These are phyloP conservation scores for Drepana falcataria DNA, from an alignment of 2,888 invertebrate species.

Conservation along the genomic window DNA sequence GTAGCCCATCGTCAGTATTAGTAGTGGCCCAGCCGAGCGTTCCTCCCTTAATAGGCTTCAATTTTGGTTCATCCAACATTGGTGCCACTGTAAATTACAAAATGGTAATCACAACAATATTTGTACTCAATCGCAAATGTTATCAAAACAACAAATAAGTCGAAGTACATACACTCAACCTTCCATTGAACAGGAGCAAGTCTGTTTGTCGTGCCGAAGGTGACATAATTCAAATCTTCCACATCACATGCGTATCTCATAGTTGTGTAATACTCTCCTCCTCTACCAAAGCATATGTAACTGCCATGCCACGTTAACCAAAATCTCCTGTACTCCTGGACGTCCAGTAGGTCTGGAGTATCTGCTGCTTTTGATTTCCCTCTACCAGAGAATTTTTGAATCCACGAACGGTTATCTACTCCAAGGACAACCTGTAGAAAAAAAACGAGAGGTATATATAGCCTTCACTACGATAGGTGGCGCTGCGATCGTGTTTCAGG, in stretches of 20 bases:
- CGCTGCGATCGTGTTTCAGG: no score
- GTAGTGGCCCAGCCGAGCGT: slow-evolving; percentile 81
- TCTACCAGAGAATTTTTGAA: slow-evolving; percentile 19
- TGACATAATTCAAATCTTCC: slow-evolving; percentile 34
- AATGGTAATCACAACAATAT: no score
- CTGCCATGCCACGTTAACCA: slow-evolving; percentile 71
- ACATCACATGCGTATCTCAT: slow-evolving; percentile 21
- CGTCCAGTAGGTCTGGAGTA: slow-evolving; percentile 64
- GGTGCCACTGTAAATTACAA: slow-evolving; percentile 33
- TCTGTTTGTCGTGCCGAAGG: slow-evolving; percentile 23
- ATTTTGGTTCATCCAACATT: slow-evolving; percentile 16
- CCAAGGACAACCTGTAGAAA: slow-evolving; percentile 35
- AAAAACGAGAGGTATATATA: not conserved
- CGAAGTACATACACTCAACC: slow-evolving; percentile 41
- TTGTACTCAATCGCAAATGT: no score
- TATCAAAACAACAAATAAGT: no score
- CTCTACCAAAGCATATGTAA: slow-evolving; percentile 51
- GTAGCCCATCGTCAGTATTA: slow-evolving; percentile 76
- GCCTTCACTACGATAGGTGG: no score
- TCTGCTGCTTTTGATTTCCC: slow-evolving; percentile 15
- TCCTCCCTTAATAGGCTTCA: slow-evolving; percentile 47
- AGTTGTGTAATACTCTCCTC: slow-evolving; percentile 46
- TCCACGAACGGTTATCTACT: slow-evolving; percentile 27
- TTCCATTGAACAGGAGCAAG: slow-evolving; percentile 29
- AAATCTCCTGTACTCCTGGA: slow-evolving; percentile 62